These are phyloP conservation scores for Limnephilus rhombicus DNA, from an alignment of 2,888 invertebrate genomes.

Conservation along the genomic window DNA sequence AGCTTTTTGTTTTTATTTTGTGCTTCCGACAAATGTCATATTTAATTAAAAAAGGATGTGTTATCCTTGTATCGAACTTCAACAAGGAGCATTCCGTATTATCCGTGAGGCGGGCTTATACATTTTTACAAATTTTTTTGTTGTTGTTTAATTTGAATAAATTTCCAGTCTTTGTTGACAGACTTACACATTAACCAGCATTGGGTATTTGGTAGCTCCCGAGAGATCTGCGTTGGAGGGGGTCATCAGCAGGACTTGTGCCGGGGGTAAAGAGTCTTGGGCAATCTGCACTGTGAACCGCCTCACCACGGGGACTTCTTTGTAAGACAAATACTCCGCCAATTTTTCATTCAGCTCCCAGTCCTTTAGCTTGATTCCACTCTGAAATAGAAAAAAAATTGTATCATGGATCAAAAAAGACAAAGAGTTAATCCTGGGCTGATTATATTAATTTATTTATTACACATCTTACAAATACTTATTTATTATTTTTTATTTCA, in stretches of 20 bases:
- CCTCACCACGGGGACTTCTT: constrained; percentile 78
- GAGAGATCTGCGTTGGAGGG: constrained; percentile 84
- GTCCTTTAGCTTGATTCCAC: constrained; percentile 71
- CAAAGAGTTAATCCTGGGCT: too few species aligned
- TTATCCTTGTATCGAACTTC: too few species aligned
- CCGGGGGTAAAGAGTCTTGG: constrained; percentile 79
- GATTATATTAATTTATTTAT: too few species aligned
- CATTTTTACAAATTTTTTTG: too few species aligned
- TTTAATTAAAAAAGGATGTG: too few species aligned
- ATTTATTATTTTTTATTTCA: too few species aligned
- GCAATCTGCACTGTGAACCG: constrained; percentile 81
- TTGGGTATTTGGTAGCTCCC: constrained; percentile 85
- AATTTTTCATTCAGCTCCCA: constrained; percentile 85
- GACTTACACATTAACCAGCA: constrained; percentile 90
- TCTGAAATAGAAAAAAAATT: constrained; percentile 69
- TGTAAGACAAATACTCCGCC: constrained; percentile 73
- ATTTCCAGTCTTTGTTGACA: background rate
- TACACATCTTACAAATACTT: too few species aligned
- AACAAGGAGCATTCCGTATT: too few species aligned
- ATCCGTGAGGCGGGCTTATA: too few species aligned
- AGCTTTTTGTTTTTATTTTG: too few species aligned
- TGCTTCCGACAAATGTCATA: too few species aligned
- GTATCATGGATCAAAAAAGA: background rate
- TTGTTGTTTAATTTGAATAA: too few species aligned
- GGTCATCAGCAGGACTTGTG: constrained; percentile 85